Base-by-base conservation (phyloP, 2,113 vertebrate genomes). In the Synodontis membranacea region DNA sequence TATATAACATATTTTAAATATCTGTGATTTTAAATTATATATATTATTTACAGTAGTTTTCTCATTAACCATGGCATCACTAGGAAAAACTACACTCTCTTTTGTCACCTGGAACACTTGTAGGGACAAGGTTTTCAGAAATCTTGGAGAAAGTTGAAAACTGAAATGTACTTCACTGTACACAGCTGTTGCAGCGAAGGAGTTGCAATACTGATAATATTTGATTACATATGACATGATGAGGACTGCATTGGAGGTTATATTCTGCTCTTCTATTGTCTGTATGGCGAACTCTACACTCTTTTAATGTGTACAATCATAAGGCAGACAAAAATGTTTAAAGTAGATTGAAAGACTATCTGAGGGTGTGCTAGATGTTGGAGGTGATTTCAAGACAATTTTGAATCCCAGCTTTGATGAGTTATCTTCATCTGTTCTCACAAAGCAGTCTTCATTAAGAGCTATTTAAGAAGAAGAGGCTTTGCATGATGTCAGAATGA, bases 241-340 rank as follows among this genome's bases (percentile, higher is more conserved):
- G 23, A 74, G 42, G 70, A 44, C 5, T 44, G 42, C 42, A 74
- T 39, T 72, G 68, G 68, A 72, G 68, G 68, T 72, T 72, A 72
- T 37, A 72, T 72, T 39, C 37, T 42, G 19, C 34, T 72, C 68
- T 42, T 39, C 86, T 87, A 31, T 17, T 23, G 0, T 54, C 34
- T 88, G 10, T 86, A 60, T 50, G 79, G 83, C 11, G 79, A 83
- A 79, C 84, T 85, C 37, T 88, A 85, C 46, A 66, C 37, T 68
- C 86, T 89, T 28, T 90, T 86, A 91, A 91, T 84, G 82, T 88
- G 81, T 81, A 87, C 91, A 90, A 89, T 60, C 92, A 92, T 72
- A 86, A 88, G 88, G 0, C 62, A 15, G 88, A 89, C 28, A 79
- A 8, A n/a, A 50, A 82, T 3, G 84, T 75, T 68, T 37, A 90